These are phyloP conservation scores for Athetis lepigone DNA, from an alignment of 2,888 invertebrate species.

Conservation along the genomic window DNA sequence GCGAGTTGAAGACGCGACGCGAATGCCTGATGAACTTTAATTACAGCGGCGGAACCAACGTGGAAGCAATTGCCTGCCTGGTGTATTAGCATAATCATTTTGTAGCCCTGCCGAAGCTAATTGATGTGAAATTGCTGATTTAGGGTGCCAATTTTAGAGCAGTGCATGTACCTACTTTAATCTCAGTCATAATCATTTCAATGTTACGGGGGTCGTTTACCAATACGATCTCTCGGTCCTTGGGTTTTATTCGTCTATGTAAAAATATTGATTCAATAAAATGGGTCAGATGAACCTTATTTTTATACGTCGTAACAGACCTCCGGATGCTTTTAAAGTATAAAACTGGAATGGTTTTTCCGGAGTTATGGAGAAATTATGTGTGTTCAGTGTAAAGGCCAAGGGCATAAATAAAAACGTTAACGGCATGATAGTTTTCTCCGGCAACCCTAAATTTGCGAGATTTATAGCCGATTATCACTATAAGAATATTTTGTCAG, in stretches of 20 bases:
- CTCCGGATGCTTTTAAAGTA: conserved; percentile 59
- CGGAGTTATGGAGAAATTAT: conserved; percentile 71
- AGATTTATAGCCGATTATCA: conserved; percentile 76
- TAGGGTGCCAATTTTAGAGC: conserved; percentile 59
- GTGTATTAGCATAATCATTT: conserved; percentile 83
- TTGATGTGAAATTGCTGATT: conserved; percentile 78
- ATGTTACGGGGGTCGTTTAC: conserved; percentile 46
- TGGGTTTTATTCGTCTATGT: conserved; percentile 49
- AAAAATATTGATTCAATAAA: conserved; percentile 56
- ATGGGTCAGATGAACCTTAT: conserved; percentile 45
- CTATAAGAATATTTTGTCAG: conserved; percentile 66
- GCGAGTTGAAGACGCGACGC: conserved; percentile 74
- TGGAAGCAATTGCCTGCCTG: conserved; percentile 79
- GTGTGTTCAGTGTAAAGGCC: conserved; percentile 69
- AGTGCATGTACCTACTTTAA: conserved; percentile 55
- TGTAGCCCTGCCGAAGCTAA: conserved; percentile 73
- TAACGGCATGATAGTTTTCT: conserved; percentile 75
- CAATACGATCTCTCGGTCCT: conserved; percentile 37
- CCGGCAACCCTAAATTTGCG: conserved; percentile 70
- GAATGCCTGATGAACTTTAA: conserved; percentile 83
- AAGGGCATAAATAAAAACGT: conserved; percentile 76
- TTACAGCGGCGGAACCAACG: conserved; percentile 76
- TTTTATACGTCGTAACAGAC: conserved; percentile 50
- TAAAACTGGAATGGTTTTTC: conserved; percentile 65
- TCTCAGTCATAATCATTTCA: conserved; percentile 58